Conservation (phyloP, 2,797 vertebrate genomes). For the Halcyon smyrnensis region DNA sequence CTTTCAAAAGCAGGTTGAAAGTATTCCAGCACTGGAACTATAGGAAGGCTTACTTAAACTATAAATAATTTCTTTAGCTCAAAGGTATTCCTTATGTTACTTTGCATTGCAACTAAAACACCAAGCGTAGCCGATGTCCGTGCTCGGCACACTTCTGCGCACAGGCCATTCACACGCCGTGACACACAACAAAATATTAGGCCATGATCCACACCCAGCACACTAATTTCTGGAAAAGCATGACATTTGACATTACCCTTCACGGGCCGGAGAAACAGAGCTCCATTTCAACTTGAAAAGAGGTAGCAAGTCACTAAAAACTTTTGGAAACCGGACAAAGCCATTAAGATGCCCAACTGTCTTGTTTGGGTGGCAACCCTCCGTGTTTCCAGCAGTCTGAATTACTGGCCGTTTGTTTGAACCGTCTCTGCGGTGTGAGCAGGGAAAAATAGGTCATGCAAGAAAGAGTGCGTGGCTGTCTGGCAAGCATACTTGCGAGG, state of each 20-base stretch:
- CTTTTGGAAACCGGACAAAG: constrained; percentile 1
- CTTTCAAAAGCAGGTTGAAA: background rate
- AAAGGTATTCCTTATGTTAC: background rate
- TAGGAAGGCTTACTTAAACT: background rate
- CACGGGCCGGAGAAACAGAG: background rate
- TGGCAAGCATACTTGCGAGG: constrained; percentile 45
- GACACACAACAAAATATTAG: background rate
- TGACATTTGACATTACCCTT: background rate
- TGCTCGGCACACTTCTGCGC: background rate
- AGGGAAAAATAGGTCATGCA: constrained; percentile 58
- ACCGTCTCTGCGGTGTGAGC: background rate
- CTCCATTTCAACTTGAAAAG: background rate
- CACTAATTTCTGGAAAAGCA: background rate
- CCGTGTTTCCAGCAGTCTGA: background rate
- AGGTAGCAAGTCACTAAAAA: constrained; percentile 6
- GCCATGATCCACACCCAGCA: background rate
- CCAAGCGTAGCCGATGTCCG: no score
- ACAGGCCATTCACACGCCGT: rapidly evolving
- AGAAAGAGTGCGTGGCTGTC: constrained; percentile 14
- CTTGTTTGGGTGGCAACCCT: constrained; percentile 25
- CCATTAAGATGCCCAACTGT: background rate
- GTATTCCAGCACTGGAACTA: background rate
- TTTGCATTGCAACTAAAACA: background rate
- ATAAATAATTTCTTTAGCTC: background rate
- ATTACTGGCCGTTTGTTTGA: constrained; percentile 28